Percentiles rank a stretch among this genome's conserved stretches.
These are phyloP conservation scores for Bettongia penicillata DNA, from an alignment of 2,113 vertebrate species.

Conservation along the genomic window DNA sequence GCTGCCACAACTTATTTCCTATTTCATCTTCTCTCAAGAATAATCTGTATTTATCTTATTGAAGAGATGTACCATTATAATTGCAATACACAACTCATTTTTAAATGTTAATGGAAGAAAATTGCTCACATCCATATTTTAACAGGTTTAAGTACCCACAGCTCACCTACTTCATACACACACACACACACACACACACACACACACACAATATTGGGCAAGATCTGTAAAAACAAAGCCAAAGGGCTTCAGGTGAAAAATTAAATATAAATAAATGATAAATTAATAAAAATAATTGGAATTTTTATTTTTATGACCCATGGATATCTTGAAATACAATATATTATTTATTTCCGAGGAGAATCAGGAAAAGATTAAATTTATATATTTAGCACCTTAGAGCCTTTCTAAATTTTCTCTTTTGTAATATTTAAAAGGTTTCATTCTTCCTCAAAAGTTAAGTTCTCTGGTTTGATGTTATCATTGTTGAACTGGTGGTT, in stretches of 20 bases:
- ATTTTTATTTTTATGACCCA: not conserved
- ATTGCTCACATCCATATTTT: conserved; percentile 77
- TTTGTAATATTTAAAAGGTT: not conserved
- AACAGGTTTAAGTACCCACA: conserved; percentile 64
- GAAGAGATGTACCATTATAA: conserved; percentile 66
- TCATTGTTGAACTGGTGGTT: not conserved
- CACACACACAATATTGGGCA: conserved; percentile 8
- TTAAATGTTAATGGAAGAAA: conserved; percentile 81
- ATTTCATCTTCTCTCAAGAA: conserved; percentile 60
- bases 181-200: not conserved
- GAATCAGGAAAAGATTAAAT: conserved; percentile 19
- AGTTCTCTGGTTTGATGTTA: not conserved
- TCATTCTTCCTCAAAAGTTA: not conserved
- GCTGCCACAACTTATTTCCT: conserved; percentile 59
- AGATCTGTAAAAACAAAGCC: conserved; percentile 26
- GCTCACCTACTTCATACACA: not conserved
- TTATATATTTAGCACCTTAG: not conserved
- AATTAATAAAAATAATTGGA: not conserved
- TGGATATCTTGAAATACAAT: not conserved
- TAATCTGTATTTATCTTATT: conserved; percentile 34
- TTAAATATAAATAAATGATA: conserved; percentile 24
- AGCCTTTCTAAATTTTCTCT: not conserved
- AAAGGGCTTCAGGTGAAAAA: conserved; percentile 38
- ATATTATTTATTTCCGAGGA: not conserved
- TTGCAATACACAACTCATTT: conserved; percentile 54